A percentile compares a stretch with the other conserved stretches of the same genome.
These are phyloP conservation scores for Microtus obscurus DNA, from an alignment of 2,797 vertebrate species.

Conservation along the genomic window DNA sequence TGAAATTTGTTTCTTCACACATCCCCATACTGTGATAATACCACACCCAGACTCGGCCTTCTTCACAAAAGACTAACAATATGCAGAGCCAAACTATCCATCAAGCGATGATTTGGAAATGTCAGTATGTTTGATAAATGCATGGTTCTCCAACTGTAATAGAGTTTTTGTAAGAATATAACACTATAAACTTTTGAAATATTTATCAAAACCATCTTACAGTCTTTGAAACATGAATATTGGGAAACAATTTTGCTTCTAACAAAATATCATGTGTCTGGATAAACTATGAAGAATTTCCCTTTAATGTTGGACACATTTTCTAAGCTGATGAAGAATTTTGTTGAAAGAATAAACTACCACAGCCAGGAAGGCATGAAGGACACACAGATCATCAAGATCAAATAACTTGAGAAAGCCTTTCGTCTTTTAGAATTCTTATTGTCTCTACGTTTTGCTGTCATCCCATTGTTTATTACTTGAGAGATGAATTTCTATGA, in stretches of 20 bases:
- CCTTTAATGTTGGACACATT: slow-evolving; percentile 44
- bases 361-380: neutral
- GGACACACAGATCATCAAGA: neutral
- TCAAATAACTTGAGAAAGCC: neutral
- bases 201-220: slow-evolving; percentile 64
- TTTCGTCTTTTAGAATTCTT: neutral
- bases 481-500: neutral
- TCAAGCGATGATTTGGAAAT: slow-evolving; percentile 61
- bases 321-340: slow-evolving; percentile 51
- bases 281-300: slow-evolving; percentile 54
- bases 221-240: slow-evolving; percentile 53
- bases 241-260: neutral
- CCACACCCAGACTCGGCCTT: slow-evolving; percentile 22
- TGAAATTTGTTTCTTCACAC: slow-evolving; percentile 56
- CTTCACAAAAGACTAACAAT: slow-evolving; percentile 24
- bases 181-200: slow-evolving; percentile 55
- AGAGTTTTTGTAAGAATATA: slow-evolving; percentile 60
- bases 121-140: slow-evolving; percentile 30
- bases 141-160: slow-evolving; percentile 32
- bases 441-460: neutral
- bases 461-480: slow-evolving; percentile 8
- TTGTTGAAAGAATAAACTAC: slow-evolving; percentile 41
- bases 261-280: slow-evolving; percentile 42
- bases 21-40: neutral
- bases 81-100: neutral